Evolutionary conservation across 2,797 vertebrate species (phyloP), one percentile per base, ranked within the genome.

Genomic region (Phylloscopus collybita): DNA sequence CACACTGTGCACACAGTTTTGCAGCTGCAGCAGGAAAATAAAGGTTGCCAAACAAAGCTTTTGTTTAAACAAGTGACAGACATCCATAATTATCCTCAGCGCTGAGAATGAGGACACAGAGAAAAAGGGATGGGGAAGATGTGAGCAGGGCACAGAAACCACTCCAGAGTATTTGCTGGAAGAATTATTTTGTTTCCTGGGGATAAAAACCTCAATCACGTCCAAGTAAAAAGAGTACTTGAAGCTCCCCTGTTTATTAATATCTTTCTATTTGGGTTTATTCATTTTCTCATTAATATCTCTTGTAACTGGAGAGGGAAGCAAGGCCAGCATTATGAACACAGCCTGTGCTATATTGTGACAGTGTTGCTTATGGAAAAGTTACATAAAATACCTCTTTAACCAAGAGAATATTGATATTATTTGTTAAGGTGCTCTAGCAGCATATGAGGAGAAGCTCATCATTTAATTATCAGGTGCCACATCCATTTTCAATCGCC

Each of bases 1-100:
- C 96, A 93, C 90, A 80, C 91, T 96, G 67, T 86, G 92, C 95
- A 90, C 95, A 97, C 80, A 80, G 9, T 89, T 96, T 90, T 92
- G 82, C 91, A 95, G 92, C 91, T 85, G 89, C 90, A 91, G 88
- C 83, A 95, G 71, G 79, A 94, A 95, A 90, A 92, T 65, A 97
- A 95, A 96, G 84, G 90, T 95, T 95, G 92, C 84, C 88, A 90
- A 96, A 95, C 72, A 89, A 92, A 94, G 85, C 80, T 14, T 93
- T 92, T 92, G 90, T 94, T 97, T 94, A 82, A 94, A 88, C 84
- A 87, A 92, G 72, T 86, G 86, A 73, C 56, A 65, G 61, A 69
- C 75, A 86, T 90, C 92, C 57, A 42, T 64, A 95, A 94, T 94
- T 92, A 72, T 34, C 50, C 49, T 86, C 83, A 45, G 49, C 67